Percentiles rank a stretch among this genome's conserved stretches.
Conservation (phyloP, 1,140 invertebrate genomes). For the Magallana gigas region DNA sequence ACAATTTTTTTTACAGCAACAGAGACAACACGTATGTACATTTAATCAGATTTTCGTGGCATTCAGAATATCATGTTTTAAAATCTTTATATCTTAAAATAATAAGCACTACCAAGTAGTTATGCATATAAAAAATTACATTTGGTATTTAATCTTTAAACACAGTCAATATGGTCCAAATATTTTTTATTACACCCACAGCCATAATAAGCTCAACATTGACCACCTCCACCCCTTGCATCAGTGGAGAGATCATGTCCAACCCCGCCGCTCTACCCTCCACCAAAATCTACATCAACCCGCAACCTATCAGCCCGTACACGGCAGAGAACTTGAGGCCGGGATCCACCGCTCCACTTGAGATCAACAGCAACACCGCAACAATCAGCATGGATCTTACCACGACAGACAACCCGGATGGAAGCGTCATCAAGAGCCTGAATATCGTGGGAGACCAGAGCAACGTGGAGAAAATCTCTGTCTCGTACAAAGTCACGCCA, state of each 20-base stretch:
- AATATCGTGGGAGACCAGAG: background rate
- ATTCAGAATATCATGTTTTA: too few relatives aligned
- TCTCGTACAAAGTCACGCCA: background rate
- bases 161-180: too few relatives aligned
- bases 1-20: background rate
- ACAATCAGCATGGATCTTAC: background rate
- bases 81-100: too few relatives aligned
- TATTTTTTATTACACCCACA: background rate
- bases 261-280: conserved; percentile 10
- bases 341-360: background rate
- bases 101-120: too few relatives aligned
- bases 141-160: background rate
- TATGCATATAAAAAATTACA: background rate
- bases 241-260: conserved; percentile 15
- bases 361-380: background rate
- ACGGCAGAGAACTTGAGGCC: background rate
- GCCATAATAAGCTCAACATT: background rate
- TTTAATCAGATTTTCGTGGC: background rate
- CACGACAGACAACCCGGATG: background rate
- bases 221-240: background rate
- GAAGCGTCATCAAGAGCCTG: background rate
- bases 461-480: background rate
- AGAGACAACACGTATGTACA: background rate
- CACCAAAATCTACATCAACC: conserved; percentile 14
- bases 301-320: background rate